Base-by-base conservation (phyloP, 2,888 invertebrate genomes). In the Amphipoea oculea region DNA sequence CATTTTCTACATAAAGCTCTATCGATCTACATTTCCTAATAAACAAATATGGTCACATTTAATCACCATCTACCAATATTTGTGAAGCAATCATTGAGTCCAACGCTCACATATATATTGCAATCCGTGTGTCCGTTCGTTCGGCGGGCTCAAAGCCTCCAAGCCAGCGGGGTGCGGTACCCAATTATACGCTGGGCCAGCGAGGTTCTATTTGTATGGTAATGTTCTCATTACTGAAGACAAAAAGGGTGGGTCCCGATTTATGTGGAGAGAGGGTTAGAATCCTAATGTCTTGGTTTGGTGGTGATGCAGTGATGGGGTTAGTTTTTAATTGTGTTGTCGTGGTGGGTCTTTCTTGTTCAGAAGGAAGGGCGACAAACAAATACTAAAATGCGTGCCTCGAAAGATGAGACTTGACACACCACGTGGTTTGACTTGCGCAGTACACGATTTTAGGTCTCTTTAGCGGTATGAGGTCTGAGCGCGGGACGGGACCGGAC, bases 121-220 rank as follows among this genome's bases (percentile, higher is more conserved):
- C 90, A 89, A 87, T 84, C 75, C 40, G 79, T 75, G 60, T 75
- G 89, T 82, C 69, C 68, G 87, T 70, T 57, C 45, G 68, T 75
- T 66, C 73, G 83, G 80, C 79, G 68, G 70, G 75, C 89, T 94
- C 96, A 96, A 96, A 96, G 96, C 85, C 78, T 54, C 74, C 76
- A 88, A 91, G 91, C 84, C 96, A 94, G 96, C 96, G 95, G 96
- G 96, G 95, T 92, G 95, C 95, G 94, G 85, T 87, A 92, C 93
- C 94, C 96, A 96, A 96, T 96, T 96, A 96, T 94, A 95, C 91
- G 92, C 90, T 90, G 90, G 87, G 89, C 93, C 92, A 92, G 92
- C 93, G 94, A 93, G 94, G 93, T 95, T 95, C 96, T 96, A 96
- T 97, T 95, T 96, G 96, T 96, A 97, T 97, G 96, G 93, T 96